Base-by-base conservation (phyloP, 2,113 vertebrate genomes). In the Petromus typicus region DNA sequence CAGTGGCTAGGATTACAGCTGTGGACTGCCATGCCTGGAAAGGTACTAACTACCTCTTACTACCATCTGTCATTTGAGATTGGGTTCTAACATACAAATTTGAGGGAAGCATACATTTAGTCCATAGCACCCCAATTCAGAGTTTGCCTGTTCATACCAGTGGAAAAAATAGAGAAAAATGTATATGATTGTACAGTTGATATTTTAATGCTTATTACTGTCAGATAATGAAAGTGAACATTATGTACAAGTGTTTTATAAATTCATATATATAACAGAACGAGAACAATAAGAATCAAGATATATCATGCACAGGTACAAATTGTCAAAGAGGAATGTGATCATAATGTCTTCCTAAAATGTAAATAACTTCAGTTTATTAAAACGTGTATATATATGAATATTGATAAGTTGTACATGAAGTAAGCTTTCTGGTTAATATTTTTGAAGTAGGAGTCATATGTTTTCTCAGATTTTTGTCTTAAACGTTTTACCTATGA, bases 91-190 rank as follows among this genome's bases (percentile, higher is more conserved):
- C 13, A 80, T 66, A 56, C 0, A 56, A 34, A 80, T 80, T 80
- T 63, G 61, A 67, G 10, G 51, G 48, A 64, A 43, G 1, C 23
- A 80, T 30, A 20, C 12, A 59, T 86, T 80, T 3, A 86, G 27
- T n/a, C 32, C 16, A n/a, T 57, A 78, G 59, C 51, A 86, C 23
- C 17, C 25, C 25, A 73, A 6, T 25, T 90, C 75, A 73, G 66
- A 94, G n/a, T 83, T 56, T 94, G 54, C 23, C 56, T 95, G 2
- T 66, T 56, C 23, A 76, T 7, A 81, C 27, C 34, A 94, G 27
- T 94, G 32, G 71, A 80, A 25, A 85, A 63, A 67, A 57, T 25
- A 75, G 43, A 90, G 20, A 91, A 63, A 95, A 88, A 95, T 95
- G 3, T 40, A 1, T 69, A 37, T 76, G 7, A 76, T 91, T 90